These are phyloP conservation scores for Albula goreensis DNA, from an alignment of 2,113 vertebrate species.

Conservation along the genomic window DNA sequence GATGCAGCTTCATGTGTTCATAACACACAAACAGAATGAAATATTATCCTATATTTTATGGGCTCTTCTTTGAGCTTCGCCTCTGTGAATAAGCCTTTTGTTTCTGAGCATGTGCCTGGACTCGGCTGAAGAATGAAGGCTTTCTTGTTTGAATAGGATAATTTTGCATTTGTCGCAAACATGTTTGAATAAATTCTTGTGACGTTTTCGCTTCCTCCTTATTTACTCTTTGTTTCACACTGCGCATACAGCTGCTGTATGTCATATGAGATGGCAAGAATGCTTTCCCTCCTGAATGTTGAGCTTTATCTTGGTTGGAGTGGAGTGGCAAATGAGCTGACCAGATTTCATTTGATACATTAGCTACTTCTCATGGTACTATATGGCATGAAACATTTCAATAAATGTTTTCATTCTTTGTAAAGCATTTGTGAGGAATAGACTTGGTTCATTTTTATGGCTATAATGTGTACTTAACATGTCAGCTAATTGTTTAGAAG, in stretches of 20 bases:
- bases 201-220: neutral
- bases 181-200: conserved; percentile 16
- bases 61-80: neutral
- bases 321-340: neutral
- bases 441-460: no score
- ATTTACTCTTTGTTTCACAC: neutral
- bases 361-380: conserved; percentile 33
- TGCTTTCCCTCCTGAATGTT: neutral
- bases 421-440: no score
- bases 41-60: neutral
- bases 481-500: no score
- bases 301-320: no score
- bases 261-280: neutral
- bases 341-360: neutral
- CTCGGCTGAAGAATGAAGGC: conserved; percentile 37
- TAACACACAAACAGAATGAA: neutral
- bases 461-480: no score
- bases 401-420: neutral
- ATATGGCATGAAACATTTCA: conserved; percentile 2
- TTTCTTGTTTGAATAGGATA: conserved; percentile 50
- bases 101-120: conserved; percentile 39
- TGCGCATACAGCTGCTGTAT: neutral
- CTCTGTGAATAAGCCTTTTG: conserved; percentile 43
- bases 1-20: neutral
- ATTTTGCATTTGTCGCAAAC: conserved; percentile 18